Conservation (phyloP, 2,888 invertebrate species). For the Hypsopygia costalis region DNA sequence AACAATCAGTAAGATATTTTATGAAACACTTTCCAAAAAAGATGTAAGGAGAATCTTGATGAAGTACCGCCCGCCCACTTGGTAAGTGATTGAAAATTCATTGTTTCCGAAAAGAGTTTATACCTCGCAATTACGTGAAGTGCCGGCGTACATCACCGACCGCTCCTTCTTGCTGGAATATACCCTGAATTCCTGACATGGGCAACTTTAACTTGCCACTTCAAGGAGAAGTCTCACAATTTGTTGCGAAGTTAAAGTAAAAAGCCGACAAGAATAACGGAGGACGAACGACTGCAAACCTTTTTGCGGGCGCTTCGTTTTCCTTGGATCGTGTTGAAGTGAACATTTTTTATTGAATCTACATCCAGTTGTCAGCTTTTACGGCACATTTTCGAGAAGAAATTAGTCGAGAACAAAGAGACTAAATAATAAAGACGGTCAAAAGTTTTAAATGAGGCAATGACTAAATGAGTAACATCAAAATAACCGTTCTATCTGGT, state of each 20-base stretch:
- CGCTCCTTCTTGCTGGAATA: constrained; percentile 24
- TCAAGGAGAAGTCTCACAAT: constrained; percentile 43
- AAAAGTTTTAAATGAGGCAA: background rate
- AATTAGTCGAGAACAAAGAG: background rate
- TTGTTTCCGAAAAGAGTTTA: constrained; percentile 37
- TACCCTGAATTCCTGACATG: constrained; percentile 27
- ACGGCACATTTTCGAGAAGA: background rate
- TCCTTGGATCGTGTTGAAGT: constrained; percentile 8
- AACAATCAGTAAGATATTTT: no score
- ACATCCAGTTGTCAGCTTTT: constrained; percentile 8
- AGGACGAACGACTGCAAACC: constrained; percentile 32
- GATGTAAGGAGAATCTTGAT: no score
- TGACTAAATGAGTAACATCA: constrained; percentile 6
- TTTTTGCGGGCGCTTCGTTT: constrained; percentile 31
- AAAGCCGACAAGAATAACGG: constrained; percentile 53
- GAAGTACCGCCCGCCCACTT: background rate
- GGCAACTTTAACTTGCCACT: constrained; percentile 41
- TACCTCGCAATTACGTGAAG: constrained; percentile 28
- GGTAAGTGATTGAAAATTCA: constrained; percentile 47
- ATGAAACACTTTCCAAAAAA: no score
- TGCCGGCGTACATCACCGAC: constrained; percentile 14
- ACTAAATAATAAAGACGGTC: no score
- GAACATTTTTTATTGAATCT: constrained; percentile 11
- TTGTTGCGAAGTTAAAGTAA: constrained; percentile 50
- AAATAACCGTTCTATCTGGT: constrained; percentile 1